A percentile compares a stretch with the other conserved stretches of the same genome.
Conservation (phyloP, 2,113 vertebrate species). For the Mixornis gularis region DNA sequence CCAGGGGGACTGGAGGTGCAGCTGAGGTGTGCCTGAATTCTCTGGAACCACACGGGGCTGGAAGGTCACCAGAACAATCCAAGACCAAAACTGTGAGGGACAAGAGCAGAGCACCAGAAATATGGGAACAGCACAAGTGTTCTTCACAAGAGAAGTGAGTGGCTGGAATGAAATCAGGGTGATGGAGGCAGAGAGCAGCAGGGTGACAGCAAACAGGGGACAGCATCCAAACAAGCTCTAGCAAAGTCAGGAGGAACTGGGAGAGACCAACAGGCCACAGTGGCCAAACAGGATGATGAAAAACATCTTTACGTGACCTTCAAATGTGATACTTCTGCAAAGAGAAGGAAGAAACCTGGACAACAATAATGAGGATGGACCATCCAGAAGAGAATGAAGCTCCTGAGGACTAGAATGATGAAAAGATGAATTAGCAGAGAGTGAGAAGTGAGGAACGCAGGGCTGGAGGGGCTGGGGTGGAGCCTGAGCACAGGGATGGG, state of each 20-base stretch:
- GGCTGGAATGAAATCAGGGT: not conserved
- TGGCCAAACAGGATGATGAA: accelerated
- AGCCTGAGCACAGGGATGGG: not conserved
- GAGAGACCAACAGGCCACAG: accelerated
- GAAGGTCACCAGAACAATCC: not conserved
- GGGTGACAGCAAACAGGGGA: not conserved
- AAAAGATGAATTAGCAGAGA: not conserved
- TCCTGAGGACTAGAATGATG: accelerated
- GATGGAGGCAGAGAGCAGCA: not conserved
- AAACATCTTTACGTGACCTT: accelerated
- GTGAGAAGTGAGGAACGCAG: not conserved
- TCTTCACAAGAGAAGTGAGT: not conserved
- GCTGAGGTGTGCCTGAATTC: not conserved
- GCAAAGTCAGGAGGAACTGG: not conserved
- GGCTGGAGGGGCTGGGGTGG: not conserved
- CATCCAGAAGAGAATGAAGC: not conserved
- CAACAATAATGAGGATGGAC: accelerated
- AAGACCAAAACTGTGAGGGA: accelerated
- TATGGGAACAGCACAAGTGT: not conserved
- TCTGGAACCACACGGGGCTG: not conserved
- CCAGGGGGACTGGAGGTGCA: not conserved
- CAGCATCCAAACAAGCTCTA: not conserved
- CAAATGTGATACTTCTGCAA: not conserved
- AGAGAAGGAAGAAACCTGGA: not conserved
- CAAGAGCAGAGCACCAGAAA: not conserved